Conservation (phyloP, 1,140 invertebrate genomes). For the Yoshiicerus persimilis region DNA sequence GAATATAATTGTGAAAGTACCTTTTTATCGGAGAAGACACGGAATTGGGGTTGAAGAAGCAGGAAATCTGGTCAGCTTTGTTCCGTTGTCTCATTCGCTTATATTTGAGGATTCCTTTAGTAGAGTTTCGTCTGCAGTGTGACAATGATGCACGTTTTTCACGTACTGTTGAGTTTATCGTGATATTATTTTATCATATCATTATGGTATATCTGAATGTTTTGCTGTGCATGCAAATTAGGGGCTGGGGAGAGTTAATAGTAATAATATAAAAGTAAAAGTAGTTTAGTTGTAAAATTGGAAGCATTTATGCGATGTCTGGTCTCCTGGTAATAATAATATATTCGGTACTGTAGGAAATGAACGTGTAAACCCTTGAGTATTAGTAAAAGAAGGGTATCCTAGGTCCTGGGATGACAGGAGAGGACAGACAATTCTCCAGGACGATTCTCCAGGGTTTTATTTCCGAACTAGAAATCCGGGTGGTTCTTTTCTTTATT, state of each 20-base stretch:
- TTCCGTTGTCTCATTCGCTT: neutral
- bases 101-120: neutral
- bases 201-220: neutral
- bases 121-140: neutral
- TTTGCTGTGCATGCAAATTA: neutral
- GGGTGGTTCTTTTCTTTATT: neutral
- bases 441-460: neutral
- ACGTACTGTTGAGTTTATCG: neutral
- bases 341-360: no score
- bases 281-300: neutral
- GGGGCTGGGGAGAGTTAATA: neutral
- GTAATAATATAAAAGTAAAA: no score
- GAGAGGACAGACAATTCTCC: neutral
- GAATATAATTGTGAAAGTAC: no score
- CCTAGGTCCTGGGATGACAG: neutral
- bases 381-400: neutral
- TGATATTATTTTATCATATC: neutral
- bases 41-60: neutral
- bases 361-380: no score
- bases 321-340: no score
- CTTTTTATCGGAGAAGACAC: no score
- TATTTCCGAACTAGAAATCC: neutral
- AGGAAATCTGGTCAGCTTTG: neutral
- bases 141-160: neutral
- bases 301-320: neutral